Base-by-base conservation (phyloP, 2,113 vertebrate genomes). In the Chitala chitala region DNA sequence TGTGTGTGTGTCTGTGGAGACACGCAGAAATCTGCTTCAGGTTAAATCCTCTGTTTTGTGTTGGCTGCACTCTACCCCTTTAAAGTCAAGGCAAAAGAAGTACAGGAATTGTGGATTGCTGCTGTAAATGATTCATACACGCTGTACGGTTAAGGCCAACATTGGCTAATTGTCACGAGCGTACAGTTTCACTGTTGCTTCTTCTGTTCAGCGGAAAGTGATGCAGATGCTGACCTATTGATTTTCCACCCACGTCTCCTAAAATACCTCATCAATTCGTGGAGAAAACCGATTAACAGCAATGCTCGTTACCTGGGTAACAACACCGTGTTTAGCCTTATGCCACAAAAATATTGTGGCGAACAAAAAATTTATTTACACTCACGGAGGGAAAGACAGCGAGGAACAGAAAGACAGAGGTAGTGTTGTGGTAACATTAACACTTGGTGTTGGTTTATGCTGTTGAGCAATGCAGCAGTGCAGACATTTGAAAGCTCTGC, bases 261-360 rank as follows among this genome's bases (percentile, higher is more conserved):
- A 64, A 71, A 59, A 72, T 71, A 55, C 44, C 76, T 69, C 58
- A 61, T 77, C 75, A 61, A 77, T 80, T 76, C 69, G 3, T 55
- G 74, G 48, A 58, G 73, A 36, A 46, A 69, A 50, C 46, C 7
- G 50, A 76, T 71, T 63, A 73, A 69, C 77, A 56, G 59, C 71
- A 78, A 77, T 74, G 65, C 74, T 63, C 56, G 79, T 82, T 82
- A 76, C 79, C 78, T 75, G 72, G 79, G 77, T 75, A 76, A 81
- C 55, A 33, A 58, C 50, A 20, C 42, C 63, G 15, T 61, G 40
- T 59, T 33, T 26, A 71, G 50, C 26, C 38, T 36, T 29, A 70
- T 40, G 33, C 17, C 53, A 53, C 29, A 40, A 51, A 33, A 71
- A 48, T 44, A 71, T 63, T 38, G 38, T 2, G 7, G 59, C 33